Conservation (phyloP, 2,113 vertebrate genomes). For the Corvus hawaiiensis region DNA sequence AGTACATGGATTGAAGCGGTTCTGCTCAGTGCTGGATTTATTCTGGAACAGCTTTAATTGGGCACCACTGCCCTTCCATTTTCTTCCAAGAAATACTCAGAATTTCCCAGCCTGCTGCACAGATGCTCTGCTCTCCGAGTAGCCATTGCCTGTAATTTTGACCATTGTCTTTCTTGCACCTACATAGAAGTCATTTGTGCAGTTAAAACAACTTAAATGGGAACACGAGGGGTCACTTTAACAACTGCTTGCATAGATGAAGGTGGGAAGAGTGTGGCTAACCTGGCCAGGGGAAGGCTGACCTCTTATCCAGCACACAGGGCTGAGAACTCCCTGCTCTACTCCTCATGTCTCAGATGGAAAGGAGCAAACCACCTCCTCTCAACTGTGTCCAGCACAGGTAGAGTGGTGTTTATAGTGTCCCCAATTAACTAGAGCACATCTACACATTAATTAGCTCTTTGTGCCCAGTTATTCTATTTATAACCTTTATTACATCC, state of each 20-base stretch:
- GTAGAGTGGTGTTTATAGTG: neutral
- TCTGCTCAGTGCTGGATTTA: neutral
- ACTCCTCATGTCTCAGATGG: neutral
- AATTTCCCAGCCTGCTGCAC: neutral
- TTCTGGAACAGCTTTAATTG: neutral
- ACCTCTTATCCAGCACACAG: neutral
- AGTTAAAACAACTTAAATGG: neutral
- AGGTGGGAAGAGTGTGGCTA: neutral
- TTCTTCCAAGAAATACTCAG: neutral
- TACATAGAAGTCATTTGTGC: neutral
- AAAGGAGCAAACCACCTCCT: neutral
- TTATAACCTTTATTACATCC: neutral
- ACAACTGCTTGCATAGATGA: neutral
- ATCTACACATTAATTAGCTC: neutral
- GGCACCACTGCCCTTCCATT: neutral
- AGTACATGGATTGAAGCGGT: accelerated
- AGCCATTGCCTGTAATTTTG: neutral
- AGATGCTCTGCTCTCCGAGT: neutral
- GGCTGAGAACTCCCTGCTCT: neutral
- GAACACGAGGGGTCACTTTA: neutral
- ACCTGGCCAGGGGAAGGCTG: neutral
- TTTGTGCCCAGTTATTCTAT: neutral
- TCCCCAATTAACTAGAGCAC: neutral
- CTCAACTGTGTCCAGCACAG: neutral
- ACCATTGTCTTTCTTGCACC: neutral